phyloP scores from a whole-genome alignment of 2,113 vertebrate species.

The Pardalotus punctatus region DNA sequence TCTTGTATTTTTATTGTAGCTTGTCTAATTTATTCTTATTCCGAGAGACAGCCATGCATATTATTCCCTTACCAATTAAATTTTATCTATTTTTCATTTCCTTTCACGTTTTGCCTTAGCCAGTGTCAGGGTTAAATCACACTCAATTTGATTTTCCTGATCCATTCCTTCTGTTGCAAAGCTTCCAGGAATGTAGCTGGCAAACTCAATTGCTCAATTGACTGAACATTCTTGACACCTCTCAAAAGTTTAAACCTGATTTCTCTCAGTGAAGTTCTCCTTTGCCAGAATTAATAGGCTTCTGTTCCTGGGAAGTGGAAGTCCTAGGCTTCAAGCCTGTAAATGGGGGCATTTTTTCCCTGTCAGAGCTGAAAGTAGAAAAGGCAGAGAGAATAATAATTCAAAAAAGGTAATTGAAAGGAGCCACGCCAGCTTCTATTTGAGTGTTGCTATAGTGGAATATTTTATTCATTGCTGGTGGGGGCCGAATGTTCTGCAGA shows the following conservation, averaged over 20 bases:
- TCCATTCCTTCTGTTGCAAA: constrained; percentile 25
- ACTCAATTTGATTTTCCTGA: constrained; percentile 8
- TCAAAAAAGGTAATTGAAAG: not conserved
- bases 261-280: not conserved
- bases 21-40: not conserved
- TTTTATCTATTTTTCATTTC: not conserved
- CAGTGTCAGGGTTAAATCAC: not conserved
- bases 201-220: not conserved
- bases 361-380: not conserved
- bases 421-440: not conserved
- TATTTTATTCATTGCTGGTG: not conserved
- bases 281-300: not conserved
- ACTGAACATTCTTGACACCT: constrained; percentile 22
- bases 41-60: not conserved
- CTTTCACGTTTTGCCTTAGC: not conserved
- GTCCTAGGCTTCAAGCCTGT: not conserved
- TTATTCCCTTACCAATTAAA: not conserved
- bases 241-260: not conserved
- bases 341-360: not conserved
- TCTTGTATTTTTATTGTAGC: not conserved
- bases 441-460: not conserved
- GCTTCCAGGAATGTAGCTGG: constrained; percentile 17
- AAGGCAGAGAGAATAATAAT: not conserved
- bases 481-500: not conserved
- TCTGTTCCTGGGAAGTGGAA: not conserved